These are phyloP conservation scores for Carassius gibelio DNA, from an alignment of 2,113 vertebrate species.

Conservation along the genomic window DNA sequence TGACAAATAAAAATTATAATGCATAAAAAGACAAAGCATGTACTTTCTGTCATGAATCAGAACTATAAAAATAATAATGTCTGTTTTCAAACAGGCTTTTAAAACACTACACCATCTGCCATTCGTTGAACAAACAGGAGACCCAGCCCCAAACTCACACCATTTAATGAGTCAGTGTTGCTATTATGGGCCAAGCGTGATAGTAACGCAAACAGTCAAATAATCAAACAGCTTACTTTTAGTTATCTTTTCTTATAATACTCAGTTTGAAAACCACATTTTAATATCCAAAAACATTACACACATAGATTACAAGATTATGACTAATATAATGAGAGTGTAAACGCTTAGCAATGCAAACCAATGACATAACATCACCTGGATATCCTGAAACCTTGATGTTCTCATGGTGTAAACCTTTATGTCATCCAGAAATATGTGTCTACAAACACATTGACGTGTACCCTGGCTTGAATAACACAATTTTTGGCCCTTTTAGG, in stretches of 20 bases:
- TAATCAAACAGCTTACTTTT: not conserved
- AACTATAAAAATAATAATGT: not conserved
- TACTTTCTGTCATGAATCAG: not conserved
- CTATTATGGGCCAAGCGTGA: not conserved
- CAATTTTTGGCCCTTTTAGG: slow-evolving; percentile 36
- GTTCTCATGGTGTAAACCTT: not conserved
- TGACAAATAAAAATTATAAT: not conserved
- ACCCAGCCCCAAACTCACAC: not conserved
- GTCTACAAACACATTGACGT: slow-evolving; percentile 13
- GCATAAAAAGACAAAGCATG: not conserved
- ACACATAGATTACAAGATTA: not conserved
- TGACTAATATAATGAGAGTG: not conserved
- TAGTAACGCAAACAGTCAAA: not conserved
- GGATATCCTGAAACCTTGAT: not conserved
- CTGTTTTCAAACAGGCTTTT: not conserved
- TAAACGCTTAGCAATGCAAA: not conserved
- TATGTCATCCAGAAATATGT: slow-evolving; percentile 14
- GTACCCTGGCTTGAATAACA: slow-evolving; percentile 23
- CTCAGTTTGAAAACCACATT: not conserved
- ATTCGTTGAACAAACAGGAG: not conserved
- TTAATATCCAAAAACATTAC: not conserved
- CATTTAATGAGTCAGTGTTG: not conserved
- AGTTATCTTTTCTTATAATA: not conserved
- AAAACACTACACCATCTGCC: not conserved
- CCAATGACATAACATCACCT: not conserved